Evolutionary conservation across 2,888 invertebrate species (phyloP), one percentile per base, ranked within the genome.

Genomic region (Pristionchus entomophagus): DNA sequence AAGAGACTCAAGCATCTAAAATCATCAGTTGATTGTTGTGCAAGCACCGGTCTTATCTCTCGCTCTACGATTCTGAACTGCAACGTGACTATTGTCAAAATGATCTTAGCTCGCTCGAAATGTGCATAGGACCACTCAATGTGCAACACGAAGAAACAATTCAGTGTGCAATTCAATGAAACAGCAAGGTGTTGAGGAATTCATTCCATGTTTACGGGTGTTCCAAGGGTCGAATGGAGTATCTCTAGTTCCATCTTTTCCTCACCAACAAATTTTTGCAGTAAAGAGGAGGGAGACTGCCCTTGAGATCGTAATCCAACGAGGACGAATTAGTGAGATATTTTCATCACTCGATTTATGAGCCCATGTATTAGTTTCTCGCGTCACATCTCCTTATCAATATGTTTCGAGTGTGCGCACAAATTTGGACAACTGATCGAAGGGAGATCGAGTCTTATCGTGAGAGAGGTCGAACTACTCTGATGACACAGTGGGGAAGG

Each of bases 21-120:
- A 69, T 69, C 69, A 69, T 29, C 69, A 69, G 38, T 17, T 19
- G 35, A 41, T 69, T 38, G 69, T 69, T 69, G 69, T 69, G 69
- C 69, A 69, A 19, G 19, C 17, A 14, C 14, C 38, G 22, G 56
- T 17, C 69, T 69, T 38, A 69, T 69, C 69, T 32, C 38, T n/a
- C 3, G 26, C 26, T 32, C 29, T 62, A 62, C 62, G 10, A 32
- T 62, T 62, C 62, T 62, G 62, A 62, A 62, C 62, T 12, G 29
- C 12, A 62, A 62, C 62, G 62, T 62, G 62, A 62, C 62, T 62
- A 26, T 12, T 1, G 5, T 29, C 12, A 17, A 12, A 32, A 62
- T 29, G 45, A 62, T 56, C 26, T 56, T 56, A 2, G 22, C n/a
- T 56, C 56, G 56, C 56, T 56, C 56, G 26, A 22, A 56, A 56